A percentile compares a stretch with the other conserved stretches of the same genome.
These are phyloP conservation scores for Drosophila cognata DNA, from an alignment of 2,888 invertebrate genomes.

Conservation along the genomic window DNA sequence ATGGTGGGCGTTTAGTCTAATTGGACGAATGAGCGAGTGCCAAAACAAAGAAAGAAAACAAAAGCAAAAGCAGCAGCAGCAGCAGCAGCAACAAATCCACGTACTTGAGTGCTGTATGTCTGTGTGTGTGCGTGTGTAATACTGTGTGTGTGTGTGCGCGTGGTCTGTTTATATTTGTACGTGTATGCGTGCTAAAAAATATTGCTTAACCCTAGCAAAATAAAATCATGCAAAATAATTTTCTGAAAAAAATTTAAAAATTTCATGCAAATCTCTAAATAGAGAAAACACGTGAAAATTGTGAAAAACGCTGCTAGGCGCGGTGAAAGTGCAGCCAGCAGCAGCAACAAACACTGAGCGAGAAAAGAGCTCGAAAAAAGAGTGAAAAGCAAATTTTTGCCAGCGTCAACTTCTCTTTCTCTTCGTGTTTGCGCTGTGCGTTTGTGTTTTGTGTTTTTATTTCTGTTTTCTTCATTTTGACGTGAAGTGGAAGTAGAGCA, in stretches of 20 bases:
- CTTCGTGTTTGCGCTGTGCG: constrained; percentile 29
- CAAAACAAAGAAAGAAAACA: constrained; percentile 44
- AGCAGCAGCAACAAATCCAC: constrained; percentile 53
- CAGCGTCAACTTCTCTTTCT: constrained; percentile 44
- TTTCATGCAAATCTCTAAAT: constrained; percentile 26
- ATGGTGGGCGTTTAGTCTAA: constrained; percentile 30
- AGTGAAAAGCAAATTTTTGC: constrained; percentile 61
- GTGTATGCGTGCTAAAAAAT: constrained; percentile 43
- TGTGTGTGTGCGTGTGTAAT: constrained; percentile 26
- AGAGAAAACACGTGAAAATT: constrained; percentile 69
- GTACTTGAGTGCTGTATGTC: constrained; percentile 61
- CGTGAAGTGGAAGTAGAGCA: constrained; percentile 35
- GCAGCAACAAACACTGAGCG: constrained; percentile 28
- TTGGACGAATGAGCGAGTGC: constrained; percentile 48
- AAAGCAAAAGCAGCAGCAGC: constrained; percentile 38
- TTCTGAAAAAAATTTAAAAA: constrained; percentile 35
- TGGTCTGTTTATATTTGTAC: constrained; percentile 24
- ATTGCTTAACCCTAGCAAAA: constrained; percentile 68
- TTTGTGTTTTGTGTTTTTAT: constrained; percentile 37
- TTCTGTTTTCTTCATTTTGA: constrained; percentile 19
- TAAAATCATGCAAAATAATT: constrained; percentile 43
- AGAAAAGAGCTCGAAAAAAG: constrained; percentile 53
- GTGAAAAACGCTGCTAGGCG: constrained; percentile 41
- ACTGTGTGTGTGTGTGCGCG: constrained; percentile 28
- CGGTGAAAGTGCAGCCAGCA: constrained; percentile 65